Conservation (phyloP, 2,797 vertebrate genomes). For the Octomys mimax region DNA sequence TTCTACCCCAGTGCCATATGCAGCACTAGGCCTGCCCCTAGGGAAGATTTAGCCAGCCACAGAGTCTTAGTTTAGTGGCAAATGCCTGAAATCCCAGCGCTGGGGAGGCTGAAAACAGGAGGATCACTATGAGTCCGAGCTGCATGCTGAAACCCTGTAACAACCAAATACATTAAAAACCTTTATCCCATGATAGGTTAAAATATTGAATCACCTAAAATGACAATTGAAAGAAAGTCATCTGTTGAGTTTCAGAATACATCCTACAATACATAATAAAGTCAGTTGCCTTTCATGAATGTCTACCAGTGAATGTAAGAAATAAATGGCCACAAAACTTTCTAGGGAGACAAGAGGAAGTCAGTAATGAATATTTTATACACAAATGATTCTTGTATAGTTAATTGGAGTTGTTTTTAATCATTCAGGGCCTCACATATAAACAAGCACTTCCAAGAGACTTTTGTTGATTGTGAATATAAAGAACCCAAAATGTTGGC, state of each 20-base stretch:
- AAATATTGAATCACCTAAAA: conserved; percentile 44
- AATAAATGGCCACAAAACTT: conserved; percentile 33
- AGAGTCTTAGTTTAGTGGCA: too few relatives aligned
- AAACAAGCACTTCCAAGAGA: not conserved
- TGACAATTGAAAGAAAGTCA: conserved; percentile 14
- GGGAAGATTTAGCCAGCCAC: too few relatives aligned
- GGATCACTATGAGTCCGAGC: too few relatives aligned
- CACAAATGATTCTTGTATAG: conserved; percentile 38
- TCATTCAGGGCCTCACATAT: conserved; percentile 2
- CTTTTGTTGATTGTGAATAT: conserved; percentile 43
- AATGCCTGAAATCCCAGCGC: too few relatives aligned
- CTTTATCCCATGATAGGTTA: too few relatives aligned
- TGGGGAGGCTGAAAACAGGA: too few relatives aligned
- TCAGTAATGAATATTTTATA: conserved; percentile 56
- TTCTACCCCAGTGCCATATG: too few relatives aligned
- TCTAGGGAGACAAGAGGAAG: not conserved
- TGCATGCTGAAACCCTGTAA: too few relatives aligned
- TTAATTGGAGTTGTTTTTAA: conserved; percentile 33
- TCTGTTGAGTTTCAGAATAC: conserved; percentile 3
- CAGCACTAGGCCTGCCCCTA: too few relatives aligned
- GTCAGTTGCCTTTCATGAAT: conserved; percentile 14
- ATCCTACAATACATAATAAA: conserved; percentile 20
- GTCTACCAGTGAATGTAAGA: conserved; percentile 6
- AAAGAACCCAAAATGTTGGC: not conserved
- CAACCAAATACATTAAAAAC: too few relatives aligned